phyloP scores from a whole-genome alignment of 2,113 vertebrate genomes.

The Cephalophus harveyi region DNA sequence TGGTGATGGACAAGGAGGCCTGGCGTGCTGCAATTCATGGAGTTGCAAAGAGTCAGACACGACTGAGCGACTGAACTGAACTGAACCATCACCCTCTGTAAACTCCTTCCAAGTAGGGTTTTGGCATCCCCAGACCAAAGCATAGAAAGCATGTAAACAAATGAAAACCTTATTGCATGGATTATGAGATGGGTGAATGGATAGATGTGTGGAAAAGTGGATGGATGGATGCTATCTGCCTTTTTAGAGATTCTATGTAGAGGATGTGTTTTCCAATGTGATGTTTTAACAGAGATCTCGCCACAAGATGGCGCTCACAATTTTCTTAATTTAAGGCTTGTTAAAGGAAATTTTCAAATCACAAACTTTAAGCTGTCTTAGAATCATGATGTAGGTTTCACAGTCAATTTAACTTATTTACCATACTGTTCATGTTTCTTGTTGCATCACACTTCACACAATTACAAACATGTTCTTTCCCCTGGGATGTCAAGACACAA shows the following conservation, averaged over 20 bases:
- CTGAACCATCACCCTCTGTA: not conserved
- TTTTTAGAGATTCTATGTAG: not conserved
- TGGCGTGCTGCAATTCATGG: too few species aligned
- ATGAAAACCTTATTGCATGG: not conserved
- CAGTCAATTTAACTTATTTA: not conserved
- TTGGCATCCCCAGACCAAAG: not conserved
- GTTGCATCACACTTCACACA: not conserved
- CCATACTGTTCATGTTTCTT: not conserved
- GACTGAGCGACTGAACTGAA: too few species aligned
- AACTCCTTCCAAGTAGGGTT: not conserved
- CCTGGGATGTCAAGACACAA: not conserved
- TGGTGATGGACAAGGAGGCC: too few species aligned
- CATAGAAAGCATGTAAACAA: not conserved
- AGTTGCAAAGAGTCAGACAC: too few species aligned
- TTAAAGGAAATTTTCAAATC: not conserved
- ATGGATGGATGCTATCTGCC: not conserved
- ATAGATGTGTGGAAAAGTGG: not conserved
- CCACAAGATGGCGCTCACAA: constrained; percentile 64
- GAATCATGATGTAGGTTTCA: not conserved
- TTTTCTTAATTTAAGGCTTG: constrained; percentile 52
- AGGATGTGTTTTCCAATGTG: not conserved
- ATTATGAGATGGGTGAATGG: not conserved
- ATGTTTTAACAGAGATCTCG: not conserved
- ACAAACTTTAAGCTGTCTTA: not conserved
- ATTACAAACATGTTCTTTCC: not conserved